phyloP scores from a whole-genome alignment of 2,888 invertebrate species.

The Papilio elwesi region DNA sequence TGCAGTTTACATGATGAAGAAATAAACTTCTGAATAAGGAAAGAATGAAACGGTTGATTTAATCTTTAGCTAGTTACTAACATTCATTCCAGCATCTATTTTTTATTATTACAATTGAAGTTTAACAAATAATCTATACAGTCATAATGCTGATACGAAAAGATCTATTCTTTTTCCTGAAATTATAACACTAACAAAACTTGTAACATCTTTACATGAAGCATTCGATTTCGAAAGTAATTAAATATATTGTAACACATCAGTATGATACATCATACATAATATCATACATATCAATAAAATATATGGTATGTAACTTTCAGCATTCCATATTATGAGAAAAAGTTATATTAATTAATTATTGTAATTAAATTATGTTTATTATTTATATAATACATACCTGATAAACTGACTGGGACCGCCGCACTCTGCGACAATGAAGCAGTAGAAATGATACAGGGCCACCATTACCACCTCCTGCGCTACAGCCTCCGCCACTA shows the following conservation, averaged over 20 bases:
- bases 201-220: neutral
- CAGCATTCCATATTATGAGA: too few species aligned
- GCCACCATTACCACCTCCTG: conserved; percentile 88
- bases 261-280: too few species aligned
- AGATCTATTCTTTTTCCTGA: neutral
- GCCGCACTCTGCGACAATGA: conserved; percentile 87
- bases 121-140: neutral
- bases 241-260: too few species aligned
- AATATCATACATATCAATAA: too few species aligned
- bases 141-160: neutral
- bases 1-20: neutral
- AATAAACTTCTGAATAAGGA: conserved; percentile 6
- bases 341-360: too few species aligned
- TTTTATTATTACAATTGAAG: neutral
- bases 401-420: conserved; percentile 84
- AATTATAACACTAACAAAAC: neutral
- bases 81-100: conserved; percentile 15
- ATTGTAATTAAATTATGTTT: too few species aligned
- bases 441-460: conserved; percentile 88
- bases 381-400: too few species aligned
- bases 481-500: conserved; percentile 87
- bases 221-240: too few species aligned
- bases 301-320: too few species aligned
- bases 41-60: conserved; percentile 19
- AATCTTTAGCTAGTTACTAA: neutral